Conservation (phyloP, 2,888 invertebrate species). For the Drosophila formosana region DNA sequence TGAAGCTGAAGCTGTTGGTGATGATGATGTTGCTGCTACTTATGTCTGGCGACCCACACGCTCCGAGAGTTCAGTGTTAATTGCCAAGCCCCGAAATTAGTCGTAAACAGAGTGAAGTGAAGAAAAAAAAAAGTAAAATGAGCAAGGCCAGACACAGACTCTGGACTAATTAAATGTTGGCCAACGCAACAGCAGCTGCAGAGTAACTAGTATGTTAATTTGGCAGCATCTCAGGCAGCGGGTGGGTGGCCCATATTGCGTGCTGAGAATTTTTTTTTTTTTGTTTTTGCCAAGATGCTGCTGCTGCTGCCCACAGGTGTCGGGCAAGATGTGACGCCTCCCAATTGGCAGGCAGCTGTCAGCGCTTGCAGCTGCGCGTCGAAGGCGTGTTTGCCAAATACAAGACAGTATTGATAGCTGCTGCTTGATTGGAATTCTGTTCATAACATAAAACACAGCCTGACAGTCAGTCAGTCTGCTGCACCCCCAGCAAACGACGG, state of each 20-base stretch:
- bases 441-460: slow-evolving; percentile 54
- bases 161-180: slow-evolving; percentile 75
- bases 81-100: slow-evolving; percentile 68
- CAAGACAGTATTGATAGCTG: slow-evolving; percentile 39
- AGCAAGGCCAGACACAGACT: slow-evolving; percentile 67
- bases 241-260: slow-evolving; percentile 18
- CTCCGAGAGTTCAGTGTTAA: slow-evolving; percentile 71
- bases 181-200: slow-evolving; percentile 55
- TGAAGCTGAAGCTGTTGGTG: slow-evolving; percentile 11
- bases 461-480: slow-evolving; percentile 42
- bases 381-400: slow-evolving; percentile 46
- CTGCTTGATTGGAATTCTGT: slow-evolving; percentile 68
- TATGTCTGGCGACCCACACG: slow-evolving; percentile 62
- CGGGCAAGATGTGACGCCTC: slow-evolving; percentile 58
- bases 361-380: slow-evolving; percentile 64
- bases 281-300: too few species aligned
- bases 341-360: slow-evolving; percentile 62
- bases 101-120: slow-evolving; percentile 15
- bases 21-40: slow-evolving; percentile 37
- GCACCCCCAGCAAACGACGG: not conserved
- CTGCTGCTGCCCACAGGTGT: slow-evolving; percentile 69
- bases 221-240: slow-evolving; percentile 13
- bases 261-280: slow-evolving; percentile 41
- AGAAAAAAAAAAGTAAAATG: slow-evolving; percentile 24
- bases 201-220: slow-evolving; percentile 57